Conservation (phyloP, 2,888 invertebrate genomes). For the Octodonta nipae region DNA sequence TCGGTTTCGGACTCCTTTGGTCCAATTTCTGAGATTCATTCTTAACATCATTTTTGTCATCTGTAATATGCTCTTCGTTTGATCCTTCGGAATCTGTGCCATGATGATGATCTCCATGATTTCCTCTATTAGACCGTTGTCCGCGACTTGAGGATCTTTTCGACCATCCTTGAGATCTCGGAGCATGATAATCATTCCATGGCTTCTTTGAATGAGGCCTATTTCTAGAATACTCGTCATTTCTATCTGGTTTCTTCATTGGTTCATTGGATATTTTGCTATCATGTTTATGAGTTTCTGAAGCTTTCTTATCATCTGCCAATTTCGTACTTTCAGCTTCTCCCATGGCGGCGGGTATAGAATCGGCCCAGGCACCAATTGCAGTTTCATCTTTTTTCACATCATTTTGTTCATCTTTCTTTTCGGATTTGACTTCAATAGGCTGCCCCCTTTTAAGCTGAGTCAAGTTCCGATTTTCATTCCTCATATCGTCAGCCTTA, state of each 20-base stretch:
- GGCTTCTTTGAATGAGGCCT: slow-evolving; percentile 19
- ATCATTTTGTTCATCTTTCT: slow-evolving; percentile 10
- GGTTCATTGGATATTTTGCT: slow-evolving; percentile 37
- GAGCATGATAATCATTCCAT: slow-evolving; percentile 22
- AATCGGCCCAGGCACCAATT: slow-evolving; percentile 13
- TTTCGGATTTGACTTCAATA: slow-evolving; percentile 26
- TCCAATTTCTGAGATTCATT: slow-evolving; percentile 28
- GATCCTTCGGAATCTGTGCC: slow-evolving; percentile 65
- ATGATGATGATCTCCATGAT: slow-evolving; percentile 40
- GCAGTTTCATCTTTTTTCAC: slow-evolving; percentile 9
- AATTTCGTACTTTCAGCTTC: slow-evolving; percentile 6
- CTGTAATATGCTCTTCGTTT: slow-evolving; percentile 46
- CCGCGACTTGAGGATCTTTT: slow-evolving; percentile 14
- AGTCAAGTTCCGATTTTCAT: slow-evolving; percentile 39
- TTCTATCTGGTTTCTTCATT: slow-evolving; percentile 30
- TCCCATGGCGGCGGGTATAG: slow-evolving; percentile 11
- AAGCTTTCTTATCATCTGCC: slow-evolving; percentile 7
- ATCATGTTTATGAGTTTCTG: slow-evolving; percentile 4
- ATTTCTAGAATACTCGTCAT: slow-evolving; percentile 28
- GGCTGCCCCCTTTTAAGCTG: slow-evolving; percentile 38
- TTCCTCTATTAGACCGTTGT: slow-evolving; percentile 20
- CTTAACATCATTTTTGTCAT: slow-evolving; percentile 32
- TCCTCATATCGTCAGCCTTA: slow-evolving; percentile 42
- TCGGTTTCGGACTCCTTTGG: slow-evolving; percentile 13
- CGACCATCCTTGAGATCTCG: slow-evolving; percentile 11